These are phyloP conservation scores for Cecidostiba fungosa DNA, from an alignment of 2,888 invertebrate species.

Conservation along the genomic window DNA sequence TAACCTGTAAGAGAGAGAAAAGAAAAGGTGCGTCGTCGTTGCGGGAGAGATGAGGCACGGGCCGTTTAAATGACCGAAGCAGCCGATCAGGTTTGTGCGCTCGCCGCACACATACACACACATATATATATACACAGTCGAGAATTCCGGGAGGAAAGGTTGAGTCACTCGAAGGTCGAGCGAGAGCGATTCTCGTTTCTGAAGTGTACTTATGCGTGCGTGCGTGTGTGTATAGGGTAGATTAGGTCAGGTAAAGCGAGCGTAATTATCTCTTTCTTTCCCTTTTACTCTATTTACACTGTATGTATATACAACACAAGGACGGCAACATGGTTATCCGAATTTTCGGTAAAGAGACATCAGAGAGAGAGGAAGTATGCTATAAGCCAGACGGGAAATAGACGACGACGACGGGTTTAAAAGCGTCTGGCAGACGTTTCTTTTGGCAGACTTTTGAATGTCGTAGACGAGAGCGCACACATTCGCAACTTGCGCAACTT, in stretches of 20 bases:
- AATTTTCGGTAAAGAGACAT: neutral
- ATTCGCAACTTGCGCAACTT: slow-evolving; percentile 10
- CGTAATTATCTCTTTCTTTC: neutral
- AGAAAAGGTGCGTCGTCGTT: slow-evolving; percentile 8
- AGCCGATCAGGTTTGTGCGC: slow-evolving; percentile 13
- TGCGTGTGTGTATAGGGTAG: neutral
- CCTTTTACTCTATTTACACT: neutral
- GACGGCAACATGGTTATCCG: neutral
- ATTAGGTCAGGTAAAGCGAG: neutral
- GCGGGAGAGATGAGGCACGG: slow-evolving; percentile 3
- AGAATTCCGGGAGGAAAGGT: slow-evolving; percentile 19
- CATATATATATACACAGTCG: neutral
- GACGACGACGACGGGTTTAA: neutral
- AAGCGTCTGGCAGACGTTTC: neutral
- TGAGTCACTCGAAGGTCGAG: slow-evolving; percentile 19
- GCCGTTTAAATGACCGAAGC: slow-evolving; percentile 12
- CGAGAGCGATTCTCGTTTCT: neutral
- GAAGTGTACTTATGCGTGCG: neutral
- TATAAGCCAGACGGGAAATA: neutral
- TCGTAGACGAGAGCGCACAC: neutral
- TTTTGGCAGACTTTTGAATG: slow-evolving; percentile 21
- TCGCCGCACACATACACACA: neutral
- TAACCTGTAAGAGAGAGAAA: neutral
- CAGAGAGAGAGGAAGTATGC: neutral
- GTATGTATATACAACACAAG: neutral